These are phyloP conservation scores for Rotaria socialis DNA, from an alignment of 2,888 invertebrate species.

Conservation along the genomic window DNA sequence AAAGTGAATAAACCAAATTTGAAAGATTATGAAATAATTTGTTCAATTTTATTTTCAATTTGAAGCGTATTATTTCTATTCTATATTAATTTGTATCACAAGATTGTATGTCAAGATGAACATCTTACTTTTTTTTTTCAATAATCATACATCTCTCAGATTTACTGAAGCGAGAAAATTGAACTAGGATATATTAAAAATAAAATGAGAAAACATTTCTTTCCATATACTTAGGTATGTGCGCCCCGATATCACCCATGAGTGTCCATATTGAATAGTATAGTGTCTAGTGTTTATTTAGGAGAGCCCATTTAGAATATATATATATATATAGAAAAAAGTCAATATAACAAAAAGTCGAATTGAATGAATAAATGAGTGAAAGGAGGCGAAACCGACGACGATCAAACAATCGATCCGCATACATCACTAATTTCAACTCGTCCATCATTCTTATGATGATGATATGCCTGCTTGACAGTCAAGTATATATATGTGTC, in stretches of 20 bases:
- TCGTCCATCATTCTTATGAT: conserved; percentile 29
- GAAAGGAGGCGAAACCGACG: conserved; percentile 22
- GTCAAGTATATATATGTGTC: conserved; percentile 21
- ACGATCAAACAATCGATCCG: conserved; percentile 29
- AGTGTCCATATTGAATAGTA: conserved; percentile 24
- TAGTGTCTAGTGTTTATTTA: background rate
- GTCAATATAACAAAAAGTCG: background rate
- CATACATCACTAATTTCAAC: conserved; percentile 18
- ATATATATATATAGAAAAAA: background rate
- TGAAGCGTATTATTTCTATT: background rate
- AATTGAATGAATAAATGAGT: background rate
- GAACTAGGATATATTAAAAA: background rate
- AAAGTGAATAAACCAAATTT: too few species aligned
- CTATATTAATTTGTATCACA: conserved; percentile 23
- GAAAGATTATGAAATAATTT: background rate
- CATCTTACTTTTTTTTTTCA: conserved; percentile 17
- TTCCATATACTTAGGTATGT: background rate
- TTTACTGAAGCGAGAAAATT: conserved; percentile 17
- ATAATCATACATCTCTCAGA: background rate
- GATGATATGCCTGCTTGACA: conserved; percentile 26
- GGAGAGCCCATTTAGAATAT: background rate
- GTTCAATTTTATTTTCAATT: background rate
- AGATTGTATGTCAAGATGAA: conserved; percentile 27
- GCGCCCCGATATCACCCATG: background rate
- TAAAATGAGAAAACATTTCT: background rate